Conservation (phyloP, 1,140 invertebrate species). For the Chlorops oryzae region DNA sequence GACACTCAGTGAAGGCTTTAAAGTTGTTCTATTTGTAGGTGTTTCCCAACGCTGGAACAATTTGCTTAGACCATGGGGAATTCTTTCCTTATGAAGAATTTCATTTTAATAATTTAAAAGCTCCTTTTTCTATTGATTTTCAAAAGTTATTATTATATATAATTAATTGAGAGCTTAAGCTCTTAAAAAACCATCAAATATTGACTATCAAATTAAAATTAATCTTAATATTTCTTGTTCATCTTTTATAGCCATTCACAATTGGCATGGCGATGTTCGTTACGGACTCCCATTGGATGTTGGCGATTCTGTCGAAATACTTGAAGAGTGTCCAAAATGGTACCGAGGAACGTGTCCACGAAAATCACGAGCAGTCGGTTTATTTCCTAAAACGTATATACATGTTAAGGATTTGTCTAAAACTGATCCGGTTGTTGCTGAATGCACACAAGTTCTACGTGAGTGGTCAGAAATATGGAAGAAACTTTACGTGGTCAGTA, state of each 20-base stretch:
- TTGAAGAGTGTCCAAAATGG: slow-evolving; percentile 84
- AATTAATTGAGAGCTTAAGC: too few species aligned
- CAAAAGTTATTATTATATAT: too few species aligned
- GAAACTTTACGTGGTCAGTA: slow-evolving; percentile 72
- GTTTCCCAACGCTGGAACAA: too few species aligned
- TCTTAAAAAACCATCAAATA: too few species aligned
- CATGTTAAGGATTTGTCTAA: slow-evolving; percentile 67
- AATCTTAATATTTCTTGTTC: not conserved
- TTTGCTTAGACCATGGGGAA: too few species aligned
- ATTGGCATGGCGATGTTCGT: slow-evolving; percentile 77
- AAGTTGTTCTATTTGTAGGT: too few species aligned
- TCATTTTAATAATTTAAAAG: too few species aligned
- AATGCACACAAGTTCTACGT: slow-evolving; percentile 82
- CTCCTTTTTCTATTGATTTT: too few species aligned
- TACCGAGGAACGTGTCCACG: slow-evolving; percentile 72
- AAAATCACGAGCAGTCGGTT: slow-evolving; percentile 73
- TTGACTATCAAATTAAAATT: too few species aligned
- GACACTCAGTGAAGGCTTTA: too few species aligned
- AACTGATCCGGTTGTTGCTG: slow-evolving; percentile 81
- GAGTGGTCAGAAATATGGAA: slow-evolving; percentile 94
- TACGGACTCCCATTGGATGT: slow-evolving; percentile 79
- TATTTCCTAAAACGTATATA: slow-evolving; percentile 75
- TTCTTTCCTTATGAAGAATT: too few species aligned
- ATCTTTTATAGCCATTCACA: slow-evolving; percentile 72
- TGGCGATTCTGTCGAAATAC: slow-evolving; percentile 83